Evolutionary conservation across 2,888 invertebrate species (phyloP), one percentile per base, ranked within the genome.

Genomic region (Stegana nigrithorax): DNA sequence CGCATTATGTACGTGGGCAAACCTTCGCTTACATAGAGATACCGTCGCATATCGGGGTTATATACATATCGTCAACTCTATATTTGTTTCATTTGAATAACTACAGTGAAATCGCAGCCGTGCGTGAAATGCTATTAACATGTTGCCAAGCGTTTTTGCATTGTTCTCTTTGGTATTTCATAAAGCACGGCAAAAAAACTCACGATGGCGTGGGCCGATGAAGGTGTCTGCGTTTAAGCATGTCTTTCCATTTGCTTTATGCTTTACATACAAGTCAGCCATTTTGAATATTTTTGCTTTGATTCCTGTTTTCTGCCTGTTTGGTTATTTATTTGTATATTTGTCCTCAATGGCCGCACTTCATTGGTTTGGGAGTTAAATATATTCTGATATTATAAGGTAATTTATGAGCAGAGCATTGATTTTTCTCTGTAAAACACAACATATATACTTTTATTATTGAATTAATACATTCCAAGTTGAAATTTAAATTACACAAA

Each of bases 201-300:
- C 32, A 10, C n/a, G 32, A 53, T 36, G 53, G 53, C 36, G 21
- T 55, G 53, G 23, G 53, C 21, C 21, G 12, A 2, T 53, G 12
- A 47, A 55, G 14, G 26, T 42, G 25, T 57, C 42, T 57, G 57
- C 47, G 56, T 59, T 12, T 32, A 27, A 2, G 2, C 27, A 17
- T 27, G 26, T 32, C 4, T 55, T 19, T 21, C 12, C 32, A n/a
- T n/a, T 4, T 39, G 47, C 58, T 61, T 61, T 42, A 44, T 25
- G 39, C 62, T 66, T 59, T 45, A 61, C 67, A 59, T 66, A 68
- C 63, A 65, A 70, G 81, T 78, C 82, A 67, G 83, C 82, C 82
- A 82, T 82, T 83, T 82, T 82, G 82, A 79, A 81, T 76, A 79
- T 82, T 65, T 64, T 55, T 66, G 62, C 64, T 50, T 12, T 50